Conservation (phyloP, 2,888 invertebrate genomes). For the Branchinecta sandiegonensis region DNA sequence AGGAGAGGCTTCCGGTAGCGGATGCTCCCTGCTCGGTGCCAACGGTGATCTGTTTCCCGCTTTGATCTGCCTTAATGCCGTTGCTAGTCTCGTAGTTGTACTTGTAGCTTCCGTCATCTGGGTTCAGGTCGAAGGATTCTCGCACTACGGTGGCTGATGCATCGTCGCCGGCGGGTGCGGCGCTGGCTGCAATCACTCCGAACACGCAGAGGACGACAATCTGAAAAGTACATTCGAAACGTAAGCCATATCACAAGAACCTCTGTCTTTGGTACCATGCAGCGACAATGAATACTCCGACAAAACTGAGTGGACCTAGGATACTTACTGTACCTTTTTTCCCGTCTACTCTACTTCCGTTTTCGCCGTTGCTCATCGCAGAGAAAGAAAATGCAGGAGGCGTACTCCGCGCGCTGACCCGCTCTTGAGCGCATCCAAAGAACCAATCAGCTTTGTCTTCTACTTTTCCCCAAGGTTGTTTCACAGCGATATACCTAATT, state of each 20-base stretch:
- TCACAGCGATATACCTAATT: too few relatives aligned
- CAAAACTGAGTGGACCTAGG: too few relatives aligned
- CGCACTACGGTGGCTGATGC: slow-evolving; percentile 4
- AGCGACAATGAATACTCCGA: too few relatives aligned
- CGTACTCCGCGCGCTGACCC: too few relatives aligned
- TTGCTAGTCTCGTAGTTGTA: slow-evolving; percentile 7
- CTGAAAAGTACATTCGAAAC: background rate
- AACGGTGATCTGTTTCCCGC: slow-evolving; percentile 18
- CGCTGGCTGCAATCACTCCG: slow-evolving; percentile 3
- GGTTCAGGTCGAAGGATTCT: background rate
- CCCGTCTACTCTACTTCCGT: too few relatives aligned
- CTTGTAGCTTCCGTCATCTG: slow-evolving; percentile 3
- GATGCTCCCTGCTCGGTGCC: slow-evolving; percentile 26
- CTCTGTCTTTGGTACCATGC: too few relatives aligned
- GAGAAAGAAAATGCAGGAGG: too few relatives aligned
- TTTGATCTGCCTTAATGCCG: background rate
- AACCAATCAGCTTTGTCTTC: too few relatives aligned
- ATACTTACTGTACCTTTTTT: too few relatives aligned
- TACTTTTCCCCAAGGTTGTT: too few relatives aligned
- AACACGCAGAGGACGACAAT: background rate
- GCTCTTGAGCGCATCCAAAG: too few relatives aligned
- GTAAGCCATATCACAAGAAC: background rate
- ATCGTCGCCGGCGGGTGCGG: background rate
- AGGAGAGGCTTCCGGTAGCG: slow-evolving; percentile 40
- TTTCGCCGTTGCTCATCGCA: too few relatives aligned